Conservation (phyloP, 2,797 vertebrate genomes). For the Spheniscus humboldti region DNA sequence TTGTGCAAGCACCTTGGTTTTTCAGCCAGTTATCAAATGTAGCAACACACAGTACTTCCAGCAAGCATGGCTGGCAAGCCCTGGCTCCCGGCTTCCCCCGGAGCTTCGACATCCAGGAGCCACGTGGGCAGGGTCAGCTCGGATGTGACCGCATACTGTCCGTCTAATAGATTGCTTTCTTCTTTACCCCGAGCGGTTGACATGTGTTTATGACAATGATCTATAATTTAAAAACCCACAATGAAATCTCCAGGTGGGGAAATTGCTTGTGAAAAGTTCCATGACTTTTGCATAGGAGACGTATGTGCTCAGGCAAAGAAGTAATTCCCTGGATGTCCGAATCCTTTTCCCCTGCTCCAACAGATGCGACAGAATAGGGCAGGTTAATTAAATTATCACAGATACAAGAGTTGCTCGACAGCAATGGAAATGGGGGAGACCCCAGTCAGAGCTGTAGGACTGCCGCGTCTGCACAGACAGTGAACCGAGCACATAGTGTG, state of each 20-base stretch:
- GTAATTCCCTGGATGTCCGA: neutral
- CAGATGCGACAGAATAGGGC: neutral
- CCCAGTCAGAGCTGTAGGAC: neutral
- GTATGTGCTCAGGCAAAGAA: accelerated
- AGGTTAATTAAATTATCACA: neutral
- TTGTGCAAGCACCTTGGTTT: neutral
- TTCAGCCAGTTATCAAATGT: neutral
- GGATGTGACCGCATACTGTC: accelerated
- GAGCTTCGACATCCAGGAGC: neutral
- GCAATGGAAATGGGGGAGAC: neutral
- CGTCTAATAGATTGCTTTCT: accelerated
- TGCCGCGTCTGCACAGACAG: neutral
- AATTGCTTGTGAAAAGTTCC: neutral
- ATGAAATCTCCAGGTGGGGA: neutral
- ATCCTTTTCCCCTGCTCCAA: neutral
- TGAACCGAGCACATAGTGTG: neutral
- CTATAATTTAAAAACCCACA: neutral
- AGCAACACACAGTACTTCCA: accelerated
- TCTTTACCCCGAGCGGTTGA: accelerated
- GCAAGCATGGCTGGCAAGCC: accelerated
- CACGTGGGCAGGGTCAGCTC: accelerated
- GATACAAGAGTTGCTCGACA: neutral
- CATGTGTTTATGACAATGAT: accelerated
- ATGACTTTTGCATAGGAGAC: neutral
- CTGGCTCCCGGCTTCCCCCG: neutral